phyloP scores from a whole-genome alignment of 2,113 vertebrate species.

The Ceyx margarethae region DNA sequence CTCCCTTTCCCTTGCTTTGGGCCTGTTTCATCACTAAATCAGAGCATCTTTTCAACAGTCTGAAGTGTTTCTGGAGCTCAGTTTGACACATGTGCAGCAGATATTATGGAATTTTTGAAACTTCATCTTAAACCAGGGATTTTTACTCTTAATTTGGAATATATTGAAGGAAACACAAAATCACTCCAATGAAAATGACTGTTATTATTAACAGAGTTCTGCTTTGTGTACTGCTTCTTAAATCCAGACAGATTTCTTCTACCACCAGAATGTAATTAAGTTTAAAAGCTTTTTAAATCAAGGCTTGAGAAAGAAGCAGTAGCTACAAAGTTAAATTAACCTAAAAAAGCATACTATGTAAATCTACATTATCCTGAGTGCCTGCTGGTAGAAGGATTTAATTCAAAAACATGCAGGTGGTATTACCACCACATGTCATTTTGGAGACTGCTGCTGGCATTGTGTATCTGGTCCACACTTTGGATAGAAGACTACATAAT shows the following conservation, averaged over 20 bases:
- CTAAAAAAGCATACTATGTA: background rate
- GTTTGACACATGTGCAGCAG: background rate
- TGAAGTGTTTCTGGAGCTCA: background rate
- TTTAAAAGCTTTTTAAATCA: constrained; percentile 7
- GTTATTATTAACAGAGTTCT: background rate
- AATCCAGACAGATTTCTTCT: background rate
- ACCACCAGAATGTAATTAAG: background rate
- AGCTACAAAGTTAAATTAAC: constrained; percentile 15
- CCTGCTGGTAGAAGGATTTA: background rate
- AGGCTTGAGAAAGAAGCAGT: constrained; percentile 8
- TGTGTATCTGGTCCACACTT: background rate
- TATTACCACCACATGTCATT: constrained; percentile 15
- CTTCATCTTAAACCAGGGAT: background rate
- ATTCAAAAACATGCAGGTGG: constrained; percentile 6
- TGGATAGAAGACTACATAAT: background rate
- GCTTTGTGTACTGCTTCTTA: background rate
- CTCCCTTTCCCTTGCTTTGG: background rate
- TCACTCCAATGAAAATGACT: background rate
- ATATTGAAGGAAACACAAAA: background rate
- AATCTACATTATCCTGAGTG: constrained; percentile 20
- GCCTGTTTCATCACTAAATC: background rate
- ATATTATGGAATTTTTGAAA: background rate
- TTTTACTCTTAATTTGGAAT: background rate
- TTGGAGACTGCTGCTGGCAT: background rate
- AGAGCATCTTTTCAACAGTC: background rate